Evolutionary conservation across 37 sponge, comb jelly and placozoan species (phyloP).

Genomic region (Geodia barretti): DNA sequence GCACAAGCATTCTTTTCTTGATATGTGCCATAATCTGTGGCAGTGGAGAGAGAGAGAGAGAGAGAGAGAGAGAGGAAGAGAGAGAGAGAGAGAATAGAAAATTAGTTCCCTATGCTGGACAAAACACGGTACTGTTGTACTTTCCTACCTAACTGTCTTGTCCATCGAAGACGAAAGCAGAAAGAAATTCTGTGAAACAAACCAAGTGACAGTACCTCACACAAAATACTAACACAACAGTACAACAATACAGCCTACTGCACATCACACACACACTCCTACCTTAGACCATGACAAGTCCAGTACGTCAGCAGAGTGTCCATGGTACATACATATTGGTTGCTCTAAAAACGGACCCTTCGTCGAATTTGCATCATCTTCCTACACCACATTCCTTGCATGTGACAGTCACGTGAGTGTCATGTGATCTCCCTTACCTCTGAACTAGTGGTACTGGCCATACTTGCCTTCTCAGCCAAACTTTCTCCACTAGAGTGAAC

Average conservation of each 20-base stretch:
- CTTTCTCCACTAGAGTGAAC: constrained; percentile 72
- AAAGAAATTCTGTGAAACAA: constrained; percentile 82
- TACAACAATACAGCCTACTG: background rate
- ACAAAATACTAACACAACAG: background rate
- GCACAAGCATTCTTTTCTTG: constrained; percentile 89
- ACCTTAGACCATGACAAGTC: constrained; percentile 96
- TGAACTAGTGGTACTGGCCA: constrained; percentile 52
- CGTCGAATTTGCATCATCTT: constrained; percentile 37
- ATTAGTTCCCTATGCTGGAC: background rate
- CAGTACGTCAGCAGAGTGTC: constrained; percentile 88
- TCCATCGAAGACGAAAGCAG: constrained; percentile 94
- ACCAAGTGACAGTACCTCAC: background rate
- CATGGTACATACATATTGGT: constrained; percentile 80
- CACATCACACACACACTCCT: background rate
- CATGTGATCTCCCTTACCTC: constrained; percentile 3
- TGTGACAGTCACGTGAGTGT: background rate
- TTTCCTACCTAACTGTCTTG: constrained; percentile 85
- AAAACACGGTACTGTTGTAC: background rate
- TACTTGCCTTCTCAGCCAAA: constrained; percentile 54
- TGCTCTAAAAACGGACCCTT: constrained; percentile 65
- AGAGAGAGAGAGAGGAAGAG: constrained; percentile 6
- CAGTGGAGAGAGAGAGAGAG: constrained; percentile 3
- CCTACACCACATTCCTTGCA: constrained; percentile 5
- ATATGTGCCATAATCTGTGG: constrained; percentile 90
- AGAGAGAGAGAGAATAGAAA: background rate